A percentile compares a stretch with the other conserved stretches of the same genome.
phyloP scores from a whole-genome alignment of 2,888 invertebrate genomes.

The Barypeithes pellucidus region DNA sequence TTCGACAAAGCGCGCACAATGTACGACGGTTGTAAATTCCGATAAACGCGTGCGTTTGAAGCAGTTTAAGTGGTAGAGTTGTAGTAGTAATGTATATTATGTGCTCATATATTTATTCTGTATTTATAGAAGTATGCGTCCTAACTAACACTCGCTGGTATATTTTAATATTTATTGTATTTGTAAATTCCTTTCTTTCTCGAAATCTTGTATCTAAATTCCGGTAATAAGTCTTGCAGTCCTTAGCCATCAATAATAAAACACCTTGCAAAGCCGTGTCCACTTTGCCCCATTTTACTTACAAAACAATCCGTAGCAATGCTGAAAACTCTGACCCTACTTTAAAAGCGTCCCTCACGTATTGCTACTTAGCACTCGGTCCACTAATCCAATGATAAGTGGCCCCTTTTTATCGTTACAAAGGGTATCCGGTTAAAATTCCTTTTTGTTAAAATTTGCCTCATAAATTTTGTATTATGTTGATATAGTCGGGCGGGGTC shows the following conservation, averaged over 20 bases:
- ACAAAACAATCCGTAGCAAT: conserved; percentile 13
- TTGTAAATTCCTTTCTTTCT: no score
- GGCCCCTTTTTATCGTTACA: conserved; percentile 47
- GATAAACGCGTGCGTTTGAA: no score
- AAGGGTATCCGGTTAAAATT: conserved; percentile 45
- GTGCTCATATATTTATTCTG: no score
- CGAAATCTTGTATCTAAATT: no score
- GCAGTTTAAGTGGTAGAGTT: no score
- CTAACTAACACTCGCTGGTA: no score
- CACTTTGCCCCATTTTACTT: background rate
- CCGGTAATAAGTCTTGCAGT: background rate
- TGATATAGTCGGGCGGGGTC: conserved; percentile 16
- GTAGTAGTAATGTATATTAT: no score
- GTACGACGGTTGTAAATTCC: no score
- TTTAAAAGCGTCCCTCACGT: conserved; percentile 41
- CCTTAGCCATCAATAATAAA: background rate
- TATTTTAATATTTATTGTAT: no score
- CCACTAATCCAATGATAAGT: conserved; percentile 50
- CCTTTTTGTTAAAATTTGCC: conserved; percentile 39
- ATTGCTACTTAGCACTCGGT: conserved; percentile 49
- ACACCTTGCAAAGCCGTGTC: background rate
- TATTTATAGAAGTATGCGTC: no score
- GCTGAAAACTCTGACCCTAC: conserved; percentile 24
- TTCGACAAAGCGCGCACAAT: no score
- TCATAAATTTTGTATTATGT: conserved; percentile 40